Percentiles rank a stretch among this genome's conserved stretches.
phyloP scores from a whole-genome alignment of 2,888 invertebrate species.

The Oscheius sp. region DNA sequence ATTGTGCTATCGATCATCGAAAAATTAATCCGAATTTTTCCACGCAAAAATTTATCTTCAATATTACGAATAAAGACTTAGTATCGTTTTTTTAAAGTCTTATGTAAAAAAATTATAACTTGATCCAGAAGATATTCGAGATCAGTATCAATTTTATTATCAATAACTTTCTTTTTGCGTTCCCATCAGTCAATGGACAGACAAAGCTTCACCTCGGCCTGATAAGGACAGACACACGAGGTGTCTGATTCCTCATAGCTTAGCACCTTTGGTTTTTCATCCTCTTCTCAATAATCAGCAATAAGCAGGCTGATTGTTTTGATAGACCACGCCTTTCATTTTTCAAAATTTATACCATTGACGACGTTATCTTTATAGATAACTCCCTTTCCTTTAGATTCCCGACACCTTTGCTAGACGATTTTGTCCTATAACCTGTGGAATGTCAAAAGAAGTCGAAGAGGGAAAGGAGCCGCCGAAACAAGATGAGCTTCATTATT shows the following conservation, averaged over 20 bases:
- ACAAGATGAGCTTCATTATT: constrained; percentile 32
- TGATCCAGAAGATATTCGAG: constrained; percentile 7
- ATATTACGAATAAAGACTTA: constrained; percentile 7
- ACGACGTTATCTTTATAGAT: constrained; percentile 22
- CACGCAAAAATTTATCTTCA: background rate
- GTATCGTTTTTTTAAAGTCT: background rate
- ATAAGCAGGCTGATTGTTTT: background rate
- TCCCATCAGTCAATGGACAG: constrained; percentile 5
- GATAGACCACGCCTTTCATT: background rate
- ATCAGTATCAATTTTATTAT: constrained; percentile 1
- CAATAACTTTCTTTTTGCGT: background rate
- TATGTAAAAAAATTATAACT: background rate
- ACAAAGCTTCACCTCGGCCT: constrained; percentile 4
- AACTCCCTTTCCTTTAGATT: constrained; percentile 20
- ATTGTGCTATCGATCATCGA: constrained; percentile 1
- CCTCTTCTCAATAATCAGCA: background rate
- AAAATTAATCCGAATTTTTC: constrained; percentile 4
- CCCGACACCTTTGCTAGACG: background rate
- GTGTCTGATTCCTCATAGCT: constrained; percentile 16
- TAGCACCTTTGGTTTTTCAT: constrained; percentile 19
- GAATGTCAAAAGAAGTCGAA: constrained; percentile 6
- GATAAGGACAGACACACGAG: constrained; percentile 14
- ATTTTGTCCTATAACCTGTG: background rate
- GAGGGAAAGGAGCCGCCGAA: constrained; percentile 1
- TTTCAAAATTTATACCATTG: background rate